Evolutionary conservation across 1,140 invertebrate species (phyloP), one percentile per base, ranked within the genome.

Genomic region (Zophobas morio): DNA sequence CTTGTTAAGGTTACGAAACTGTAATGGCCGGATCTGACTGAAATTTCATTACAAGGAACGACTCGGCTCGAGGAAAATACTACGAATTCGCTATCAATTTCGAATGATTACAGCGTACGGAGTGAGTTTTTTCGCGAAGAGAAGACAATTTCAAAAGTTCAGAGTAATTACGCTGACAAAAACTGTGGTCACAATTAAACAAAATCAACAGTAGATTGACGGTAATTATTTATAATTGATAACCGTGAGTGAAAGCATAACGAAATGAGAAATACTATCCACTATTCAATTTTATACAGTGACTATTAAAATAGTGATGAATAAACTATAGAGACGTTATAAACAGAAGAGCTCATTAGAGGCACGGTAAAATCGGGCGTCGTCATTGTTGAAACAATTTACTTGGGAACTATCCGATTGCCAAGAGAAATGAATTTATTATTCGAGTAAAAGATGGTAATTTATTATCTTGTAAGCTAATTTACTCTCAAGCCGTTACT

Each of bases 161-260:
- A 73, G 56, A 56, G 32, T 56, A 56, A 73, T 73, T 73, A 73
- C 49, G 54, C 54, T 73, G 32, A 73, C 35, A 56, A 73, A 73
- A 73, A 73, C 40, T 40, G 51, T 35, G 71, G 51, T 37, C 71
- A 54, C 71, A 54, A 73, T 56, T 73, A 54, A 73, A 73, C 49
- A 49, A 72, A 51, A 73, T 56, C 54, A 73, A 56, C 54, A 73
- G n/a, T 73, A 36, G 36, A 53, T 40, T 54, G 49, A 40, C 56
- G 49, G 49, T 73, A 54, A 73, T 73, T 73, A 73, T 73, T 73
- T 73, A 73, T 73, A 73, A 73, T 47, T 49, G 71, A 73, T 73
- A 37, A 49, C 71, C 54, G 54, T 51, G 46, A 72, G 71, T 73
- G 71, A 73, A 73, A 73, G 71, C 71, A 73, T 73, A 73, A 73